Base-by-base conservation (phyloP, 2,113 vertebrate species). In the Plestiodon gilberti region DNA sequence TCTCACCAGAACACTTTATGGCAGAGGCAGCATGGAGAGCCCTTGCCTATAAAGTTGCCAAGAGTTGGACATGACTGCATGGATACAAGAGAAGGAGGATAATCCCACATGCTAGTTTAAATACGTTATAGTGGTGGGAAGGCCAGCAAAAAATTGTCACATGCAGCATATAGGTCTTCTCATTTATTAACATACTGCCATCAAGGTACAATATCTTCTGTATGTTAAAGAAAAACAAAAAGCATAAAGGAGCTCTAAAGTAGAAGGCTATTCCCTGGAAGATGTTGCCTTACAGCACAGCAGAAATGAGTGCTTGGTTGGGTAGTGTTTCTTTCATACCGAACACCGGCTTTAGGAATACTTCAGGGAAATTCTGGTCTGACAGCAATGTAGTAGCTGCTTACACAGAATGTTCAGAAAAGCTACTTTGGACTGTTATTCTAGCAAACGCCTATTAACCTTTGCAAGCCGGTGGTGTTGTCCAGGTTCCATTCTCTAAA, bases 401-500 rank as follows among this genome's bases (percentile, higher is more conserved):
- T 52, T 28, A 61, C 65, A 83, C 0, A 0, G 23, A 6, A 85
- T 84, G 33, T 38, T 79, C 69, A 71, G 3, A 79, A 82, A 78
- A 1, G 1, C 10, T 73, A 78, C 62, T 43, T 25, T 73, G 14
- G 5, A 57, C 15, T 18, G 43, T 70, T 30, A 61, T n/a, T 74
- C 73, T 67, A 82, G 61, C 11, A 1, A 38, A 78, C 90, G 30
- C 2, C 30, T 43, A 28, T 43, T 35, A 97, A 99, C 99, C 98
- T 98, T 97, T 98, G 96, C 99, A 99, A 23, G 96, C 87, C 82
- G 99, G 99, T 76, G 98, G 96, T 33, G 94, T 95, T 52, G 98
- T 99, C 99, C 99, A 99, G 11, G 98, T 98, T 94, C 98, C 97
- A 88, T 99, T 98, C 96, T 99, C 98, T 89, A 99, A 94, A 94